Base-by-base conservation (phyloP, 30 jellyfish, hydroid and myxozoan species). In the Turritopsis dohrnii region DNA sequence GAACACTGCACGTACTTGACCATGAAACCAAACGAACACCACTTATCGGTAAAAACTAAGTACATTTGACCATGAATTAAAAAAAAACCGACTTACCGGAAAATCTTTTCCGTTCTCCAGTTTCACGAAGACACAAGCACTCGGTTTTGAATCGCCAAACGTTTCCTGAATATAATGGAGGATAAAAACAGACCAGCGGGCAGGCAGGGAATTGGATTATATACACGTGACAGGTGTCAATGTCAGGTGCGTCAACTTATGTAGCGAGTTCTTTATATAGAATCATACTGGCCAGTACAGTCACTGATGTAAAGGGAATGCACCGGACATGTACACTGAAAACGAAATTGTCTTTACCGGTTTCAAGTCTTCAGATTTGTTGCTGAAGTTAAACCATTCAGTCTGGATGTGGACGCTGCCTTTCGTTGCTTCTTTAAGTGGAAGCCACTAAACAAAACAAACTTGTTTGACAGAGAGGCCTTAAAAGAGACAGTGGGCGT, bases 361-460 rank as follows among this genome's bases (percentile, higher is more conserved):
- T 1, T 71, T 65, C 16, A 92, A 29, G 27, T 87, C 96, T 0
- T 88, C 30, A 4, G 89, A 83, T 16, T 84, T 85, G 88, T 84
- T 84, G 83, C 96, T 87, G 54, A 92, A 84, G 1, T 65, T 60
- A 72, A 83, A 71, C 97, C 97, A 92, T 8, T 53, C 54, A 76
- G 90, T 81, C 24, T 76, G 72, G 71, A 92, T 52, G 71, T 88
- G 96, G 16, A 92, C 79, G n/a, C 74, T 69, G 16, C 97, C 96
- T 17, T 88, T 71, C 79, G 83, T 72, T 1, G 84, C 89, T 31
- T 90, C 91, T 52, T 92, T 87, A 9, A 92, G 82, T 27, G 97
- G 96, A 30, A 92, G 77, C 97, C 97, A 92, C 97, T 92, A 65
- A 23, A n/a, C n/a, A n/a, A n/a, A n/a, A n/a, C n/a, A n/a, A n/a